Percentiles rank a stretch among this genome's conserved stretches.
phyloP scores from a whole-genome alignment of 2,113 vertebrate genomes.

The Plotosus lineatus region DNA sequence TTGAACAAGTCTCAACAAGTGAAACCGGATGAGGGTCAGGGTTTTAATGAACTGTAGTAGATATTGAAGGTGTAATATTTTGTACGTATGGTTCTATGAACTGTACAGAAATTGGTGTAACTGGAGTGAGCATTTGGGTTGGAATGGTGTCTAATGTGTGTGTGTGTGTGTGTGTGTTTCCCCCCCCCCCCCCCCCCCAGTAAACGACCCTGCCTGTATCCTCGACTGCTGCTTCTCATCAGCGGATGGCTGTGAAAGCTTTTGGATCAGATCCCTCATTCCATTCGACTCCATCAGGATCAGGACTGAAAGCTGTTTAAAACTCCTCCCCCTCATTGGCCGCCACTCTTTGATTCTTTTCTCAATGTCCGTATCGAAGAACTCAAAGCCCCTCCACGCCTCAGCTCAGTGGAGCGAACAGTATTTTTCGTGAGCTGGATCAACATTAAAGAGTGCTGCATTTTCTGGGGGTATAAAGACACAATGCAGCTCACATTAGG shows the following conservation, averaged over 20 bases:
- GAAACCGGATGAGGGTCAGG: no score
- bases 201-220: conserved; percentile 36
- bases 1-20: no score
- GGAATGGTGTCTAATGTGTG: not conserved
- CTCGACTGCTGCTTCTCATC: conserved; percentile 24
- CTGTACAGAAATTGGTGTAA: not conserved
- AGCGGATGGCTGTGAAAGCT: conserved; percentile 31
- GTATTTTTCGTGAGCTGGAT: conserved; percentile 48
- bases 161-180: not conserved
- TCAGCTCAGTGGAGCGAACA: conserved; percentile 17
- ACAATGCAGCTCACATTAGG: conserved; percentile 31
- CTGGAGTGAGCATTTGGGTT: not conserved
- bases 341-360: conserved; percentile 31
- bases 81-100: no score
- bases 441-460: conserved; percentile 14
- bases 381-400: conserved; percentile 21
- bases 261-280: conserved; percentile 48
- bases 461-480: conserved; percentile 11
- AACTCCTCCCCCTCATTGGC: not conserved
- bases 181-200: conserved; percentile 24
- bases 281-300: conserved; percentile 42
- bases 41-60: no score
- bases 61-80: no score
- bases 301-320: conserved; percentile 48
- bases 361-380: conserved; percentile 20